Base-by-base conservation (phyloP, 2,888 invertebrate genomes). In the Antitype chi region DNA sequence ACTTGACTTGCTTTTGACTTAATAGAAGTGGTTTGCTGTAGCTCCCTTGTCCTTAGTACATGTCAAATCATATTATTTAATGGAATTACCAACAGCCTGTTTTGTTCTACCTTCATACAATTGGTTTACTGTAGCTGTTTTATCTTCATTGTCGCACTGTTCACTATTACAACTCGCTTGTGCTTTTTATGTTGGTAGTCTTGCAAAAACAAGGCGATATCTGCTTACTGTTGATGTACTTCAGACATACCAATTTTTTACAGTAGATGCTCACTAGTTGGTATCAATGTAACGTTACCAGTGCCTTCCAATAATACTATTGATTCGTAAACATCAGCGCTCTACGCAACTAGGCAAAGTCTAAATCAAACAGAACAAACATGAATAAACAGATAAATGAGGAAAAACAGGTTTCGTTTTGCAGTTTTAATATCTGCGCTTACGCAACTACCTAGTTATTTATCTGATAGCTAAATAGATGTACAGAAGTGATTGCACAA, bases 341-440 rank as follows among this genome's bases (percentile, higher is more conserved):
- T 47, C 11, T 47, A 47, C 11, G 43, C 11, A 67, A 60, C 47
- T 11, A 17, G 47, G 60, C 49, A 28, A 15, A 64, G 43, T 64
- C 53, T 43, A 25, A 80, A 67, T 5, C 38, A 70, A 75, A 75
- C 47, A 74, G 15, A 68, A 63, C 25, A 55, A 68, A 76, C 32
- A 63, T 78, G n/a, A 70, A 82, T 82, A 69, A 55, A 67, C 47
- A 67, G 63, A 82, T 63, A 64, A 70, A 75, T 67, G 72, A 82
- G 66, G 69, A 80, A 72, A 82, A 84, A 74, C 85, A 23, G 72
- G 81, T 84, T 75, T 62, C 15, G 17, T 7, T 60, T 66, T 1
- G 52, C 69, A 67, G 60, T 73, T 80, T 80, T 72, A 80, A 75
- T 80, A 72, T 68, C 70, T 73, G 57, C 60, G 72, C 70, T 60